Base-by-base conservation (phyloP, 2,888 invertebrate genomes). In the Acronicta alni region DNA sequence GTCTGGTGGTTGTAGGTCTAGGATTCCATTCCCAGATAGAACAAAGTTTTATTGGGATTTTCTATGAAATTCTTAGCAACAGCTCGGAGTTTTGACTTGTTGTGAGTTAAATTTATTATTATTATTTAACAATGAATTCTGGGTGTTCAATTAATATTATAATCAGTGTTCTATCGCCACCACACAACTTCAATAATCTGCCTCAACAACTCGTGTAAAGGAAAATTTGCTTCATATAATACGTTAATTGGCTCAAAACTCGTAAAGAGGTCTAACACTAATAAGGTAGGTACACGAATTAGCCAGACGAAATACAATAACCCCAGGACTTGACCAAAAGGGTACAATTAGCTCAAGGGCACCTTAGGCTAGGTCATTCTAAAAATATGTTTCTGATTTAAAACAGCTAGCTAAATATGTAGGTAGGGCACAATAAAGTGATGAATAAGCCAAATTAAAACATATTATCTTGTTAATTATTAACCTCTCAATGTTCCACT, bases 401-500 rank as follows among this genome's bases (percentile, higher is more conserved):
- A 62, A 4, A 10, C 10, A 10, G 15, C n/a, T 9, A 26, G 12
- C 20, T 16, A 37, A 9, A 39, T 49, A 26, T 17, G 30, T 26
- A 30, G 9, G n/a, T 35, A 6, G n/a, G n/a, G 3, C 14, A 26
- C 17, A 48, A 52, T 45, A 37, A 44, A 15, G 51, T 17, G 41
- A 35, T 16, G n/a, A 16, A 20, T 26, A 43, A 14, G 42, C 35
- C 51, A 57, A 26, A 54, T 37, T 49, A 8, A 35, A 41, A 15
- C n/a, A 44, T 12, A 41, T 44, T 26, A 12, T 42, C 7, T 4
- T 20, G 20, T 3, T 44, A 20, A 37, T 57, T 42, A 46, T 32
- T 30, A 17, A 15, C 10, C 37, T 42, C 1, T 51, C 44, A 37
- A 52, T 55, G 41, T 52, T 53, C 54, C 18, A 10, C 17, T 53